These are phyloP conservation scores for Sepioteuthis lessoniana DNA, from an alignment of 2,888 invertebrate genomes.

Conservation along the genomic window DNA sequence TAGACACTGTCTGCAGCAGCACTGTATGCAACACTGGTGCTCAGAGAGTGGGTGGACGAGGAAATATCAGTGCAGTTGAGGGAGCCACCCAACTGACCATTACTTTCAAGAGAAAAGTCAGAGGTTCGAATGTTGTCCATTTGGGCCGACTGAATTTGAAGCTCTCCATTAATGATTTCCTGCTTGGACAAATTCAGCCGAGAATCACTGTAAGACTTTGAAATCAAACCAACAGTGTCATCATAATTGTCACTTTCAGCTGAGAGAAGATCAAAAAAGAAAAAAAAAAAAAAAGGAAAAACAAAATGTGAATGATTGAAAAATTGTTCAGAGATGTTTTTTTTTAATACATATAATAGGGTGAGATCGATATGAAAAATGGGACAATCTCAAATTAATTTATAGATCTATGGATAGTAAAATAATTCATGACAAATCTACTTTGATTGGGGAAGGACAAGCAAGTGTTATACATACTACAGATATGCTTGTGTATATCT, in stretches of 20 bases:
- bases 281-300: not conserved
- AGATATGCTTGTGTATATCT: not conserved
- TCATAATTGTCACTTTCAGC: not conserved
- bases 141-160: not conserved
- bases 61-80: not conserved
- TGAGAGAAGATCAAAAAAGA: not conserved
- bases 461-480: not conserved
- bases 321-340: not conserved
- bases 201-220: constrained; percentile 49
- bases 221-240: not conserved
- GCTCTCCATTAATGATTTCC: not conserved
- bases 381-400: not conserved
- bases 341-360: not conserved
- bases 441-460: not conserved
- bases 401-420: not conserved
- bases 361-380: not conserved
- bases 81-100: not conserved
- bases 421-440: not conserved
- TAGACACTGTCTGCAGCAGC: constrained; percentile 37
- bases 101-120: not conserved
- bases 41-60: not conserved
- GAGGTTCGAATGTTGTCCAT: not conserved
- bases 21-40: not conserved
- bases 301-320: not conserved
- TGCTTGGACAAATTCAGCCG: constrained; percentile 43